These are phyloP conservation scores for Henicopernis longicauda DNA, from an alignment of 2,113 vertebrate species.

Conservation along the genomic window DNA sequence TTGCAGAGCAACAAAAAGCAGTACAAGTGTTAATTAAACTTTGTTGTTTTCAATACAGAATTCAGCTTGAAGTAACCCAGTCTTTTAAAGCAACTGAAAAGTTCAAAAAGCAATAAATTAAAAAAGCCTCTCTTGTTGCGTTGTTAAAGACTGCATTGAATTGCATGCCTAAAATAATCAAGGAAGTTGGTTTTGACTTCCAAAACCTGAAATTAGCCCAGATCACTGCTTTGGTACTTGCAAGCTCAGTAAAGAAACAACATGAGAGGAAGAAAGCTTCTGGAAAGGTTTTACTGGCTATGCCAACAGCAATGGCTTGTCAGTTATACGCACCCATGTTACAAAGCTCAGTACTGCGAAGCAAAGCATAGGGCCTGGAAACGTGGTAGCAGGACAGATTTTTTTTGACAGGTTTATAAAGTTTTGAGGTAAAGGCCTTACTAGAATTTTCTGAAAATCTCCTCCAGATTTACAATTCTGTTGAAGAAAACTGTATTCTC, in stretches of 20 bases:
- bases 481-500: neutral
- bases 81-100: neutral
- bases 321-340: neutral
- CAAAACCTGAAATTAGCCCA: neutral
- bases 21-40: neutral
- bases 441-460: neutral
- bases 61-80: neutral
- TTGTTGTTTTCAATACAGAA: neutral
- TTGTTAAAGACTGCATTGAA: neutral
- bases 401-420: neutral
- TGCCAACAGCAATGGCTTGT: neutral
- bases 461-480: neutral
- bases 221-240: neutral
- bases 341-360: neutral
- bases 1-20: neutral
- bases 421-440: neutral
- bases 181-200: neutral
- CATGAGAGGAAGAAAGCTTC: neutral
- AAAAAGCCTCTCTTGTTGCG: neutral
- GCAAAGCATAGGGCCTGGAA: neutral
- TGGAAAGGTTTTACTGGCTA: neutral
- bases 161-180: neutral
- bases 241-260: neutral
- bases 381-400: accelerated
- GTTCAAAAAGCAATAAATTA: neutral